Conservation (phyloP, 92 coral and sea anemone species). For the Scolanthus callimorphus region DNA sequence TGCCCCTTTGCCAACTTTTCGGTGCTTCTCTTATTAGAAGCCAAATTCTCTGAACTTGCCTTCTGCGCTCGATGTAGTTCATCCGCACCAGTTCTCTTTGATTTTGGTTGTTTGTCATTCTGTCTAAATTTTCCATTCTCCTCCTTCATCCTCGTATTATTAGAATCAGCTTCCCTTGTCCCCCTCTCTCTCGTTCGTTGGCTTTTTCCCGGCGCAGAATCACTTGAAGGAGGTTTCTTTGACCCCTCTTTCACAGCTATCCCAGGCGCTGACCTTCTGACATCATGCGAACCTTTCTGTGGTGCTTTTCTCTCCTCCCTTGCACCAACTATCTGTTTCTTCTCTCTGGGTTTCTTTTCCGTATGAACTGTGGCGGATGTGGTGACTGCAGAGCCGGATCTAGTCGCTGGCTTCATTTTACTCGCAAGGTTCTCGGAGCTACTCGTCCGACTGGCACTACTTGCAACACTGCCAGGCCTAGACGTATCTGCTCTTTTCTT, state of each 20-base stretch:
- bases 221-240: background rate
- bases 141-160: slow-evolving; percentile 10
- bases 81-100: background rate
- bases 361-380: slow-evolving; percentile 2
- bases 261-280: slow-evolving; percentile 21
- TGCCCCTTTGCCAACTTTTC: background rate
- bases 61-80: background rate
- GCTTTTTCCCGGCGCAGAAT: slow-evolving; percentile 2
- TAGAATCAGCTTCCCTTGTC: too few species aligned
- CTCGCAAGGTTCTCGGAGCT: background rate
- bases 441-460: background rate
- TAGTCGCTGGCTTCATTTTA: background rate
- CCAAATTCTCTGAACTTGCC: background rate
- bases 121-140: slow-evolving; percentile 3
- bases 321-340: slow-evolving; percentile 5
- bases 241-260: slow-evolving; percentile 23
- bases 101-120: too few species aligned
- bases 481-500: background rate
- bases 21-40: background rate
- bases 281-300: slow-evolving; percentile 3
- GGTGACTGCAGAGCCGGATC: background rate
- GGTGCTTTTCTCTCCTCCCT: slow-evolving; percentile 9
- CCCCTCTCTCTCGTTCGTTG: slow-evolving; percentile 16
- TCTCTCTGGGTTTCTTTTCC: background rate
- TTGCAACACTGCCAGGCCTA: background rate